Evolutionary conservation across 1,140 invertebrate genomes (phyloP), one percentile per base, ranked within the genome.

Genomic region (silkworm (Bombyx mori)): DNA sequence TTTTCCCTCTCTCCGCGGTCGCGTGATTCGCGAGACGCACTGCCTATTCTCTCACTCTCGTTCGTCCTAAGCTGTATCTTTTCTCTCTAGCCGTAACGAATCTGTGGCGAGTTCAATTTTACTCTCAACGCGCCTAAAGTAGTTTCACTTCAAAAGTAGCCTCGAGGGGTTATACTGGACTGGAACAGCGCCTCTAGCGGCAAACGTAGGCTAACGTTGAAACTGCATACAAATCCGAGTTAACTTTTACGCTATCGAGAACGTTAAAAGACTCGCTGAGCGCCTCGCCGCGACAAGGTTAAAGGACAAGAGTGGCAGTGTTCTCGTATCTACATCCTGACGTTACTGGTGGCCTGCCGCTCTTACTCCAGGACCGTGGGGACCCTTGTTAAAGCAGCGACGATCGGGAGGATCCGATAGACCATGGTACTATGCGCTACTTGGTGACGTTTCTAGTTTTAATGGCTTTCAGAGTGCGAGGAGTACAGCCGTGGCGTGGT

Each of bases 401-500:
- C 7, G 44, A 45, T 45, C 10, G 7, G 10, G 10, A 45, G 7
- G 44, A 45, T 45, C 10, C 10, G 44, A 8, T 45, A 10, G 3
- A n/a, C 8, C 46, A 42, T 49, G n/a, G 6, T 44, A 48, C 9
- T 45, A 48, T 18, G 1, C 3, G 18, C 8, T 10, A 12, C 18
- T 6, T 10, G 10, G 26, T 46, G 3, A 18, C 8, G 51, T 53
- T 49, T 56, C 12, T 0, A 54, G 43, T 47, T 58, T 22, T 8
- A 42, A 44, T 54, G 12, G 8, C 6, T 61, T 54, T 6, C 57
- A 86, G 83, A 86, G 69, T 86, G 83, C 51, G 68, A 78, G 6
- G 77, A 83, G 46, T 86, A 84, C 64, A 83, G 79, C 56, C 60
- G 61, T 0, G 62, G 66, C 1, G 83, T 86, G 3, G 58, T 67